Evolutionary conservation across 2,797 vertebrate species (phyloP), one percentile per base, ranked within the genome.

Genomic region (Anabas testudineus): DNA sequence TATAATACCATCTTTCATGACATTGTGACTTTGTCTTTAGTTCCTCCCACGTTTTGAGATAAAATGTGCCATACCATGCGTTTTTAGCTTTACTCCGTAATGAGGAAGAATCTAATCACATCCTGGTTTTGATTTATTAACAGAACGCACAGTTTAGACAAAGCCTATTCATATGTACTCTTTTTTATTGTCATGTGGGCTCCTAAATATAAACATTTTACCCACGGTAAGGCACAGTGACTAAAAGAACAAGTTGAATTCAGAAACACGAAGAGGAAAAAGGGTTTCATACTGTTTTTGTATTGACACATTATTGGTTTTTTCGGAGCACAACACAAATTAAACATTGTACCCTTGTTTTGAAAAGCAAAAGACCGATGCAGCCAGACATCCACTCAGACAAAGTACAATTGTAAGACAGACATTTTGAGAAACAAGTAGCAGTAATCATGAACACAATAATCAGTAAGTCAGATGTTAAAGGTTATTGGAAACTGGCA

Each of bases 151-250:
- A 61, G 26, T 61, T 73, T 22, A 61, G 57, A 78, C 53, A 21
- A 67, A 54, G 57, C 47, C 41, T 28, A 16, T 64, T 39, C 55
- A 63, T 57, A 36, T 52, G 66, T 49, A 48, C 62, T 80, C 67
- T 3, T 74, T 67, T 69, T 67, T 72, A 56, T 71, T 47, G 59
- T 85, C 68, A 36, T 34, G 81, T 87, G 84, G 86, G 89, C 82
- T 86, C 74, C 65, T 65, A 76, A n/a, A 85, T 70, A 74, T 61
- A 34, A 84, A 84, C 71, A 74, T 77, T 57, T 87, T 68, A 82
- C 87, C 91, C 91, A 90, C 90, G 90, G 76, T 95, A 95, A 95
- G 94, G 94, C 94, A 95, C 94, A 86, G 93, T 92, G 91, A 94
- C 93, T 83, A 88, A 91, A 88, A 85, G 36, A 81, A 21, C 15